Evolutionary conservation across 2,113 vertebrate genomes (phyloP), one percentile per base, ranked within the genome.

Genomic region (Cyprinodon tularosa): DNA sequence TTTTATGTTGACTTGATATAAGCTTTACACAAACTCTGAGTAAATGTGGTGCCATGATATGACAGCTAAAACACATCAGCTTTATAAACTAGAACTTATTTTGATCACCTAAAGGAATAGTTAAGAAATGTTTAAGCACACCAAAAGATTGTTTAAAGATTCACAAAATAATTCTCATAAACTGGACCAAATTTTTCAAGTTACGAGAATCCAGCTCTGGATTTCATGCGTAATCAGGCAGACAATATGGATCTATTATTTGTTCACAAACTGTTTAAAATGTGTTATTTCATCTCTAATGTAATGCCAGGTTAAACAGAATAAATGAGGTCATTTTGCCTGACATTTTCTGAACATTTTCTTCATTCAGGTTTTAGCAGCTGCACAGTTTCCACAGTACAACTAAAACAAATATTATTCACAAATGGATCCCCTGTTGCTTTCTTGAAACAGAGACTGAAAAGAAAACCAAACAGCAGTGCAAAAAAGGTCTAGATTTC

Each of bases 401-500:
- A 71, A 40, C 45, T 68, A 13, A 74, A 73, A 76, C 38, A 79
- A 75, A 78, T 59, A 47, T 15, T 63, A 61, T 57, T 50, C 78
- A 53, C 44, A 75, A 22, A 76, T 65, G 61, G 66, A 79, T 39
- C 42, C 53, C 75, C 68, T 60, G 62, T 42, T 38, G 72, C 62
- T 71, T 62, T 68, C 66, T 77, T 69, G 50, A 86, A 57, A 73
- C 22, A 40, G 61, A 70, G 44, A 79, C 63, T 74, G 0, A 53
- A 72, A 70, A 68, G 15, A 74, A 77, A 77, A 66, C 63, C 11
- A 83, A 62, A 66, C 77, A 81, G 71, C 61, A 73, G 69, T 8
- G 72, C 71, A 68, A 62, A 78, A 81, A 84, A 61, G 47, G 67
- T 68, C 84, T 40, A 4, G n/a, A 73, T 53, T 76, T 61, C 37